Evolutionary conservation across 2,888 invertebrate species (phyloP).

Genomic region (Hirtodrosophila trivittata): DNA sequence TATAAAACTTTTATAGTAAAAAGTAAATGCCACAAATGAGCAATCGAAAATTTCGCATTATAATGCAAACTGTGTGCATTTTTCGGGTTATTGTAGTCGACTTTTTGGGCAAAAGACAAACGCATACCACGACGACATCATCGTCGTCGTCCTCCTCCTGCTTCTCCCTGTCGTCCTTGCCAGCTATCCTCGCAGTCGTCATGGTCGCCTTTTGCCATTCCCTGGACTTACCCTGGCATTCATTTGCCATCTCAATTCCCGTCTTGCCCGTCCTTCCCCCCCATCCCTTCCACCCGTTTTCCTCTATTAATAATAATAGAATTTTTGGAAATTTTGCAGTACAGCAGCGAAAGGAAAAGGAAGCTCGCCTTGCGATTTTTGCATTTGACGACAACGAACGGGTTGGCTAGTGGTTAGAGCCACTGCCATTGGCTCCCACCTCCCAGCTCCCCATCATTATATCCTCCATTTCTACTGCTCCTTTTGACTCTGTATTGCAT

Average conservation of each 20-base stretch:
- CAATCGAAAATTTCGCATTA: slow-evolving; percentile 81
- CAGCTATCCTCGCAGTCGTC: slow-evolving; percentile 51
- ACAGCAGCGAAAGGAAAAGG: slow-evolving; percentile 67
- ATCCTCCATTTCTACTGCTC: slow-evolving; percentile 5
- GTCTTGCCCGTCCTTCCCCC: not conserved
- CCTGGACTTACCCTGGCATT: slow-evolving; percentile 40
- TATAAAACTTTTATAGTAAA: slow-evolving; percentile 76
- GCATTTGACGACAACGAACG: slow-evolving; percentile 67
- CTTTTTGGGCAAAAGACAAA: slow-evolving; percentile 64
- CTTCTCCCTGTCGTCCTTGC: slow-evolving; percentile 10
- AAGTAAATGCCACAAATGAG: slow-evolving; percentile 81
- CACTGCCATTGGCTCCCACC: slow-evolving; percentile 24
- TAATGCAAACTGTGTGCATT: slow-evolving; percentile 80
- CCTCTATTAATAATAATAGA: slow-evolving; percentile 76
- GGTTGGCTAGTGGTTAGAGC: slow-evolving; percentile 43
- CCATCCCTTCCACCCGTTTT: slow-evolving; percentile 4
- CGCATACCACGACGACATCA: slow-evolving; percentile 55
- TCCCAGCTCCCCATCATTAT: not conserved
- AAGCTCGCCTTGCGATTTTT: slow-evolving; percentile 70
- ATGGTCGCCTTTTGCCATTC: slow-evolving; percentile 51
- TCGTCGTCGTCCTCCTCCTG: slow-evolving; percentile 7
- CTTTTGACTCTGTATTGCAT: slow-evolving; percentile 36
- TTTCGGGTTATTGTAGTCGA: slow-evolving; percentile 74
- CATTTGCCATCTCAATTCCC: slow-evolving; percentile 33
- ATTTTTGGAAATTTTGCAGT: slow-evolving; percentile 73